Conservation (phyloP, 2,113 vertebrate genomes). For the Cinclus mexicanus region DNA sequence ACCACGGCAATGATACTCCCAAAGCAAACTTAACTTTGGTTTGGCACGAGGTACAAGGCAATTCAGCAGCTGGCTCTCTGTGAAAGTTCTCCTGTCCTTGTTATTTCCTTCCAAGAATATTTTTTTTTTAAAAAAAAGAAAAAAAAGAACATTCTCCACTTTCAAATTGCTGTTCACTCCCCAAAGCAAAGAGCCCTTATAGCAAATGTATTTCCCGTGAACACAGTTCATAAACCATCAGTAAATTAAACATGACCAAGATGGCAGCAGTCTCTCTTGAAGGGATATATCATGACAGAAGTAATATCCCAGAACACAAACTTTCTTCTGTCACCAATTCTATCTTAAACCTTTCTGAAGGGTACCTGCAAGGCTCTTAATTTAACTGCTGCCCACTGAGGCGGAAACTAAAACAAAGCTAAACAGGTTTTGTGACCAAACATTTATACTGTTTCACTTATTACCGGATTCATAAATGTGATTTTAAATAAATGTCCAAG, state of each 20-base stretch:
- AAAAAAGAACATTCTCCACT: background rate
- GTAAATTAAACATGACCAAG: background rate
- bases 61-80: constrained; percentile 61
- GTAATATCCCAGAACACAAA: background rate
- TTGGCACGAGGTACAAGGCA: constrained; percentile 66
- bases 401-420: background rate
- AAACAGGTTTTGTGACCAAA: background rate
- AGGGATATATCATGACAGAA: background rate
- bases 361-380: background rate
- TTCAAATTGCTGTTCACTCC: constrained; percentile 16
- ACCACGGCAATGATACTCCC: constrained; percentile 65
- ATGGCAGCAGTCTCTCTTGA: background rate
- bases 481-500: background rate
- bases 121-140: background rate
- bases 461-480: background rate
- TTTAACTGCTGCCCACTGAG: background rate
- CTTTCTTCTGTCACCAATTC: background rate
- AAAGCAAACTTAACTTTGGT: constrained; percentile 71
- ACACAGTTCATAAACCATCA: background rate
- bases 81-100: constrained; percentile 59
- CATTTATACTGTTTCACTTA: background rate
- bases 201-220: background rate
- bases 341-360: background rate
- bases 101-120: constrained; percentile 69
- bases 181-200: background rate